phyloP scores from a whole-genome alignment of 2,888 invertebrate species.

The Eurois occulta region DNA sequence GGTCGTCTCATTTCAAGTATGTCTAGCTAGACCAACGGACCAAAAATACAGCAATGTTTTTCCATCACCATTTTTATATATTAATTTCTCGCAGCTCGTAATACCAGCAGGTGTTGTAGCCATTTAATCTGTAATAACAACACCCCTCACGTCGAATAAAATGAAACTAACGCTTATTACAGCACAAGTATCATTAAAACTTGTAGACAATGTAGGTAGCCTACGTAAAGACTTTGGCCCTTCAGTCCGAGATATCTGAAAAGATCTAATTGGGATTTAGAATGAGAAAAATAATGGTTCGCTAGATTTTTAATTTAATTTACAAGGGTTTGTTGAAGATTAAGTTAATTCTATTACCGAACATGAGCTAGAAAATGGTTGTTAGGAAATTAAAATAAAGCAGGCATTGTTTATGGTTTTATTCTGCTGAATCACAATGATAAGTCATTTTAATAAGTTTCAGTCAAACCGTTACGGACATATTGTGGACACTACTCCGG shows the following conservation, averaged over 20 bases:
- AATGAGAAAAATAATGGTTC: background rate
- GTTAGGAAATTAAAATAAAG: background rate
- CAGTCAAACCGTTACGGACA: background rate
- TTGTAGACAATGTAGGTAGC: slow-evolving; percentile 5
- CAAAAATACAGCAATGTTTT: slow-evolving; percentile 15
- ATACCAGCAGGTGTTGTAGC: slow-evolving; percentile 36
- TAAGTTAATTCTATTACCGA: background rate
- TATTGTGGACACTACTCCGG: background rate
- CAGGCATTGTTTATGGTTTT: background rate
- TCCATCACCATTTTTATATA: slow-evolving; percentile 21
- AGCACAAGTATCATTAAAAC: slow-evolving; percentile 31
- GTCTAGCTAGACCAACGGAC: background rate
- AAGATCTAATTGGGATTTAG: background rate
- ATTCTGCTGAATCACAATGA: background rate
- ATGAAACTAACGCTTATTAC: slow-evolving; percentile 28
- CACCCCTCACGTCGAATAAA: slow-evolving; percentile 30
- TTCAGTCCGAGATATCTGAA: background rate
- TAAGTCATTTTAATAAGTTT: background rate
- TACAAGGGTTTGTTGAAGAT: background rate
- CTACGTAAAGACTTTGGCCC: slow-evolving; percentile 9
- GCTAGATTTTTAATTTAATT: slow-evolving; percentile 2
- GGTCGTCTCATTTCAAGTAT: background rate
- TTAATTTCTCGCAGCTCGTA: slow-evolving; percentile 23
- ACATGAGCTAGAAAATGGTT: background rate
- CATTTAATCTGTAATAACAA: slow-evolving; percentile 48